A percentile compares a stretch with the other conserved stretches of the same genome.
Conservation (phyloP, 2,113 vertebrate genomes). For the Pardalotus punctatus region DNA sequence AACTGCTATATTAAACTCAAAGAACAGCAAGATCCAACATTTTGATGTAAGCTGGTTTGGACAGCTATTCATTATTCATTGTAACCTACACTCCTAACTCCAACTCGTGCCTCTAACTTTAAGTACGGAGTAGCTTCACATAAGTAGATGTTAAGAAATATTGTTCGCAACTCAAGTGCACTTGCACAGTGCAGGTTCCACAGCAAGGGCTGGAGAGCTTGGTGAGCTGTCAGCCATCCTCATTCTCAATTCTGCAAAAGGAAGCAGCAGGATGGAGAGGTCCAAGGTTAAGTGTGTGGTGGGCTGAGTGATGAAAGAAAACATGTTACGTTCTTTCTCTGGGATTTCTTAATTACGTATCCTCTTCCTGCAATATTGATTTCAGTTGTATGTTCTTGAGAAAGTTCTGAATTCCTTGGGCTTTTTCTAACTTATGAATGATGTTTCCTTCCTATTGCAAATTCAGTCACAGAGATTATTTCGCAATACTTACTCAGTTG, state of each 20-base stretch:
- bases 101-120: background rate
- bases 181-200: background rate
- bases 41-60: background rate
- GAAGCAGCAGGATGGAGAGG: background rate
- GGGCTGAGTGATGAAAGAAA: background rate
- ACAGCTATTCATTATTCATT: background rate
- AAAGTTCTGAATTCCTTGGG: background rate
- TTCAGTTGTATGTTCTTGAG: background rate
- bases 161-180: background rate
- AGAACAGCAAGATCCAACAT: background rate
- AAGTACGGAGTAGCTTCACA: background rate
- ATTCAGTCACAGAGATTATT: background rate
- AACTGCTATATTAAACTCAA: background rate
- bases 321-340: background rate
- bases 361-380: background rate
- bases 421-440: background rate
- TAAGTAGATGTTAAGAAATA: background rate
- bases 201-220: background rate
- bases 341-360: background rate
- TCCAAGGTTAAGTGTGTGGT: constrained; percentile 9
- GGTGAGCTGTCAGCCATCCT: background rate
- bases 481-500: background rate
- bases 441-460: background rate
- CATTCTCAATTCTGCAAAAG: background rate
- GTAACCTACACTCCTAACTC: background rate